phyloP scores from a whole-genome alignment of 2,113 vertebrate species.

The Pithys albifrons region DNA sequence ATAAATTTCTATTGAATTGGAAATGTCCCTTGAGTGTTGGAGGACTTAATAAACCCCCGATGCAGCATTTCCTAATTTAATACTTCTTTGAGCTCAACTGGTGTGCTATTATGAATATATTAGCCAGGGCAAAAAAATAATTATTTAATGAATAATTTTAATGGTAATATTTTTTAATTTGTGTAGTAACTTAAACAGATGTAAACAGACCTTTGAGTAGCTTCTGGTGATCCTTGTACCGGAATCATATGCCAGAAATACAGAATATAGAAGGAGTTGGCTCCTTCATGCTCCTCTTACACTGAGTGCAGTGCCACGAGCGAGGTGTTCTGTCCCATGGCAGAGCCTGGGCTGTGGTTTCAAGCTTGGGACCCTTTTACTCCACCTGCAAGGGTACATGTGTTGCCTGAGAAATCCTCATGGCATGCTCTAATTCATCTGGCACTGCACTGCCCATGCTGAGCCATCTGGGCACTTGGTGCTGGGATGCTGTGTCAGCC shows the following conservation, averaged over 20 bases:
- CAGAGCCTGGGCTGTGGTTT: neutral
- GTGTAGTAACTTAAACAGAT: neutral
- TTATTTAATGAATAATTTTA: neutral
- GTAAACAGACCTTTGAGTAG: neutral
- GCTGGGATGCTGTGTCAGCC: neutral
- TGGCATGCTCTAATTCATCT: neutral
- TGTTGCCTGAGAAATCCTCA: neutral
- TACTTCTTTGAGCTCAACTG: neutral
- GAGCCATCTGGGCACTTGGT: fast-evolving
- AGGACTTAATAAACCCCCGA: neutral
- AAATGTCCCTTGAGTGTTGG: neutral
- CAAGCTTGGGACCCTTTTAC: too few relatives aligned
- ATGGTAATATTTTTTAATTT: neutral
- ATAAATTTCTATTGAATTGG: neutral
- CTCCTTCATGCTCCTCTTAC: neutral
- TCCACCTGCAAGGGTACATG: too few relatives aligned
- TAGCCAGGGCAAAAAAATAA: neutral
- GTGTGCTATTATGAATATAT: neutral
- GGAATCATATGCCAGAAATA: neutral
- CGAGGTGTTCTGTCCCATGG: neutral
- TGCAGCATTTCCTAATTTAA: neutral
- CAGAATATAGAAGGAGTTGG: neutral
- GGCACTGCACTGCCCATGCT: fast-evolving
- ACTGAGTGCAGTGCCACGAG: neutral
- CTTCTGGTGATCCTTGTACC: neutral